Base-by-base conservation (phyloP, 2,113 vertebrate species). In the Alosa alosa region DNA sequence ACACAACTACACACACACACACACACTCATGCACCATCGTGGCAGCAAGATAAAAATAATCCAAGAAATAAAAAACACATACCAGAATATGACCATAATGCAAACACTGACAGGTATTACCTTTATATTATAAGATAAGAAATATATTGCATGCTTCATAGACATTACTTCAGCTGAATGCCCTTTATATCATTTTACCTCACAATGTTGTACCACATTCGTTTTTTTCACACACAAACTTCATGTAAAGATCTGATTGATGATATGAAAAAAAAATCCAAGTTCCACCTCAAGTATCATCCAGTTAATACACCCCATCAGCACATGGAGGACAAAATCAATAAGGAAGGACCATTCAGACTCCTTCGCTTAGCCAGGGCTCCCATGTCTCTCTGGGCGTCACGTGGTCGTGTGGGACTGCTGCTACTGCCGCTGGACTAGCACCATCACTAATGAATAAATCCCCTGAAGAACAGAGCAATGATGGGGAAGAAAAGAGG, bases 1-100 rank as follows among this genome's bases (percentile, higher is more conserved):
- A 86, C 83, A 83, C 60, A 87, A 82, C 83, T 49, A 60, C 45
- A 41, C 85, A 84, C 87, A 81, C 83, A 85, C 82, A 68, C 84
- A 75, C 84, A 68, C 49, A 55, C 45, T 44, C 25, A 86, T 39
- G 41, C 55, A 64, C 46, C 68, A 78, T 85, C 47, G 41, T 78
- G 39, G 31, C 72, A 78, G 11, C 31, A 78, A 78, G 72, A 78
- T 11, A 78, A 36, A 78, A 78, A 78, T 78, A 78, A 78, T 72
- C 72, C 72, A 39, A 78, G 72, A 36, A 39, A 36, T 31, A 15
- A 3, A 78, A 78, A 78, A 39, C 36, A 78, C 9, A 36, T 17
- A 36, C 11, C 72, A 39, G 11, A 78, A 39, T 39, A 78, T 39
- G 13, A 39, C 20, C 2, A 17, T 78, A 72, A 36, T 72, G 64